Percentiles rank a stretch among this genome's conserved stretches.
These are phyloP conservation scores for Hydrozoanthus gracilis DNA, from an alignment of 92 coral and sea anemone species.

Conservation along the genomic window DNA sequence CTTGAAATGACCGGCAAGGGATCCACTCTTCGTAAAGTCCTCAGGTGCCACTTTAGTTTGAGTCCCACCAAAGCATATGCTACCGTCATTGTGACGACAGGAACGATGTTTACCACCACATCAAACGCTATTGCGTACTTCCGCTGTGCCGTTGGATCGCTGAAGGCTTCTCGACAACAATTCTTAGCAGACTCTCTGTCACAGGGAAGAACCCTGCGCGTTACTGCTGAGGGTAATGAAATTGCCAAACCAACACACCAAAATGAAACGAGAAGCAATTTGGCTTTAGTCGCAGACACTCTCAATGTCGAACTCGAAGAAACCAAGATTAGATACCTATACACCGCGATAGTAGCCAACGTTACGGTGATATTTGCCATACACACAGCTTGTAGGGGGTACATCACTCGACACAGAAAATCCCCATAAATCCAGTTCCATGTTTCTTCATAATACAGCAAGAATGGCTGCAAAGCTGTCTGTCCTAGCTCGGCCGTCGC, in stretches of 20 bases:
- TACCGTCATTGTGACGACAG: slow-evolving; percentile 15
- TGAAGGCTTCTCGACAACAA: slow-evolving; percentile 17
- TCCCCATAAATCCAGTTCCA: slow-evolving; percentile 44
- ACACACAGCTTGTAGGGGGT: slow-evolving; percentile 35
- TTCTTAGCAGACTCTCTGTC: background rate
- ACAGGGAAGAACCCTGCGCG: slow-evolving; percentile 13
- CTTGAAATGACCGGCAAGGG: background rate
- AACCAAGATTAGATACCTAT: slow-evolving; percentile 14
- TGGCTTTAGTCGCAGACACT: background rate
- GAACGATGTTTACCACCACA: slow-evolving; percentile 25
- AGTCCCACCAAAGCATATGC: slow-evolving; percentile 31
- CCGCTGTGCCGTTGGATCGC: slow-evolving; percentile 8
- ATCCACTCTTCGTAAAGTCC: background rate
- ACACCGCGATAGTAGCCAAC: slow-evolving; percentile 38
- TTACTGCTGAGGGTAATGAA: slow-evolving; percentile 31
- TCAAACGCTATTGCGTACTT: slow-evolving; percentile 39
- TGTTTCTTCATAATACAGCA: slow-evolving; percentile 30
- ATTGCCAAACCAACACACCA: slow-evolving; percentile 33
- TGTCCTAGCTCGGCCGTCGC: slow-evolving; percentile 40
- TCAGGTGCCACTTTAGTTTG: slow-evolving; percentile 22
- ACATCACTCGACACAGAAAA: slow-evolving; percentile 31
- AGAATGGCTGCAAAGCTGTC: slow-evolving; percentile 20
- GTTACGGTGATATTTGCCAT: slow-evolving; percentile 35
- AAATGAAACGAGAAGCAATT: slow-evolving; percentile 32
- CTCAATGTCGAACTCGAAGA: slow-evolving; percentile 16